Evolutionary conservation across 2,797 vertebrate genomes (phyloP).

Genomic region (Molossus molossus): DNA sequence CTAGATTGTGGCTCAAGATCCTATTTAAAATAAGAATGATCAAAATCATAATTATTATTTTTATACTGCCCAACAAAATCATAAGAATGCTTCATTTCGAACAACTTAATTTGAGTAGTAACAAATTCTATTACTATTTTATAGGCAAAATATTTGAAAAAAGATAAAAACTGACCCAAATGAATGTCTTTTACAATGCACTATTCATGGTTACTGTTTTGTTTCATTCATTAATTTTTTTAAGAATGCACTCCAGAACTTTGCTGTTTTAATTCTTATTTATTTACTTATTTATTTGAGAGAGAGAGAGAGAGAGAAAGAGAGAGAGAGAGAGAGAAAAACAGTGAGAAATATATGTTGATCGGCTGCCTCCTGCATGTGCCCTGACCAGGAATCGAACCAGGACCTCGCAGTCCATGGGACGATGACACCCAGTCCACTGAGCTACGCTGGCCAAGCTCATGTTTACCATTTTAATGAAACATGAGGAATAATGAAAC

Average conservation of each 20-base stretch:
- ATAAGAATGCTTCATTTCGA: not conserved
- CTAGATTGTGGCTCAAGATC: not conserved
- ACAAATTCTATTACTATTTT: constrained; percentile 9
- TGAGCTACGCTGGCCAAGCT: too few relatives aligned
- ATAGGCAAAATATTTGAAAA: constrained; percentile 29
- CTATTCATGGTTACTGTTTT: not conserved
- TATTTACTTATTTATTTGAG: too few relatives aligned
- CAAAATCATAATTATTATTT: constrained; percentile 36
- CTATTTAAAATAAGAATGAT: not conserved
- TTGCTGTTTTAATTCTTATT: too few relatives aligned
- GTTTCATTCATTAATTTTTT: too few relatives aligned
- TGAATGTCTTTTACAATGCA: not conserved
- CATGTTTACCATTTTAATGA: constrained; percentile 36
- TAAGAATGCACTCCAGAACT: too few relatives aligned
- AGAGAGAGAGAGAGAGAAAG: too few relatives aligned
- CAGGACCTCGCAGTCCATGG: too few relatives aligned
- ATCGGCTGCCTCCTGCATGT: too few relatives aligned
- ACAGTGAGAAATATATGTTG: too few relatives aligned
- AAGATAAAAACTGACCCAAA: constrained; percentile 17
- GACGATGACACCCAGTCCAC: too few relatives aligned
- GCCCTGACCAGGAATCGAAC: too few relatives aligned
- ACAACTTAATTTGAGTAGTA: not conserved
- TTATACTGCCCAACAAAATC: constrained; percentile 26
- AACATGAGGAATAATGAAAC: not conserved
- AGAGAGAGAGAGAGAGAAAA: too few relatives aligned